Conservation (phyloP, 2,888 invertebrate species). For the Laspeyria flexula region DNA sequence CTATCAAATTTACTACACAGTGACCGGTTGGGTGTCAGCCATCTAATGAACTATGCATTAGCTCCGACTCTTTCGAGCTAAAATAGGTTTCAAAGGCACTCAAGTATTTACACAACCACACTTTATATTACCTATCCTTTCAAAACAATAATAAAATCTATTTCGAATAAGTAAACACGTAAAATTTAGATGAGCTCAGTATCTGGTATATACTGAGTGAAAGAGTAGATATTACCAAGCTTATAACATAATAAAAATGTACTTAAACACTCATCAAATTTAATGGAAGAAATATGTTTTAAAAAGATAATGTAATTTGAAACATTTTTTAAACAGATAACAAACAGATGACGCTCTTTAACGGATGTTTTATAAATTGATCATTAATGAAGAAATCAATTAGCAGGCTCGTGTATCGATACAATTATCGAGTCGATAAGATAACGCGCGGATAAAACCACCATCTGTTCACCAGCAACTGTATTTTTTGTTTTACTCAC, state of each 20-base stretch:
- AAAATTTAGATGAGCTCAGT: not conserved
- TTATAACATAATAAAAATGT: not conserved
- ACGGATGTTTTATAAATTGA: conserved; percentile 40
- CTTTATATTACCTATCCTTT: not conserved
- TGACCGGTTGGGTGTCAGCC: not conserved
- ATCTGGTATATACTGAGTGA: not conserved
- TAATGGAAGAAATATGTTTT: conserved; percentile 20
- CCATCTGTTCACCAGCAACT: conserved; percentile 54
- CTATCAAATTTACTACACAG: not conserved
- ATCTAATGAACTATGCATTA: conserved; percentile 10
- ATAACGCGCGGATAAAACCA: conserved; percentile 42
- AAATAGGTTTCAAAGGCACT: not conserved
- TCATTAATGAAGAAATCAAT: conserved; percentile 60
- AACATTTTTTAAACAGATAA: conserved; percentile 17
- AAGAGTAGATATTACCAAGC: not conserved
- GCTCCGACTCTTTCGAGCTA: conserved; percentile 5
- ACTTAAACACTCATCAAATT: conserved; percentile 1
- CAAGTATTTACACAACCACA: not conserved
- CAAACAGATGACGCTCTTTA: conserved; percentile 34
- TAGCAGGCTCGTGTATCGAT: conserved; percentile 53
- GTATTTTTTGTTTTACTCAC: conserved; percentile 43
- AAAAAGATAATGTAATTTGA: conserved; percentile 6
- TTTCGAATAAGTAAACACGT: conserved; percentile 1
- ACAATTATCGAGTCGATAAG: conserved; percentile 59
- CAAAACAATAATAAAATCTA: not conserved